Evolutionary conservation across 1,140 invertebrate genomes (phyloP), one percentile per base, ranked within the genome.

Genomic region (Pseudoatta argentina): DNA sequence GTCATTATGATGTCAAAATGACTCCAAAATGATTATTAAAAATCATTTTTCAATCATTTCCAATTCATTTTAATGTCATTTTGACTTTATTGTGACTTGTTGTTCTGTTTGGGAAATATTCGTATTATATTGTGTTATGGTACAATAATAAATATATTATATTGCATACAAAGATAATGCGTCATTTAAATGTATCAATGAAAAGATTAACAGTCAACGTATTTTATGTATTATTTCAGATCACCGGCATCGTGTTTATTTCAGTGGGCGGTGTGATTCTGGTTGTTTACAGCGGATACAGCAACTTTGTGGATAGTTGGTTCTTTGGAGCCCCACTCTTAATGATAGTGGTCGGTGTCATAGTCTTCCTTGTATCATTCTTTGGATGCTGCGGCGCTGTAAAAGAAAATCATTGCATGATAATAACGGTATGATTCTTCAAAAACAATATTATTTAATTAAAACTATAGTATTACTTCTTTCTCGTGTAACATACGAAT

Each of bases 301-400:
- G 96, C 16, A 96, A 97, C 89, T 97, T 98, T 92, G 95, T 97
- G 82, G 96, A 97, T 93, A 96, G 96, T 87, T 96, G 96, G 94
- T 97, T 98, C 92, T 97, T 97, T 87, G 97, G 97, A 0, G 97
- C 96, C 14, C 97, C 98, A 18, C 96, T 98, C 57, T 95, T 98
- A 27, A 96, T 98, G 86, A 98, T 98, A 89, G 96, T 97, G 87
- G 97, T 98, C n/a, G 98, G 98, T 39, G 94, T 97, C n/a, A 96
- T 98, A 64, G 97, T 98, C 90, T 97, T 98, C 92, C 95, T 98
- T 64, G 97, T 98, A 18, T 97, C 98, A 44, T 98, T 98, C 96
- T 97, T 98, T 87, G 98, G 98, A 86, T 98, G 98, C 94, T 98
- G 98, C 89, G 98, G 98, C 24, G 98, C 98, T 18, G 95, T 98